These are phyloP conservation scores for Epistrophella euchroma DNA, from an alignment of 2,888 invertebrate species.

Conservation along the genomic window DNA sequence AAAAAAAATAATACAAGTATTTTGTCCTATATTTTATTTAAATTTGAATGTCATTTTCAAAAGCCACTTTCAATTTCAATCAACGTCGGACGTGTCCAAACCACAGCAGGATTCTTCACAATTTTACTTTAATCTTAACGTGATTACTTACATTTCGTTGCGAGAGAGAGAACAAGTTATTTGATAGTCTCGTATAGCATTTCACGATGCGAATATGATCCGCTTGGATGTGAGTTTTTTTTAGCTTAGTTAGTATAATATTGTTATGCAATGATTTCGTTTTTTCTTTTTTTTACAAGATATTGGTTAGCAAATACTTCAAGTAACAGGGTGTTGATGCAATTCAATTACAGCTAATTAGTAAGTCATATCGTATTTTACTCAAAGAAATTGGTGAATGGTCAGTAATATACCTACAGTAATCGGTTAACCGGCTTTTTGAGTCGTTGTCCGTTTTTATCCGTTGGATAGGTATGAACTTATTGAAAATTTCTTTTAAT, in stretches of 20 bases:
- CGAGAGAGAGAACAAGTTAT: constrained; percentile 45
- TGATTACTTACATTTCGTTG: constrained; percentile 6
- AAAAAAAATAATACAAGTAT: neutral
- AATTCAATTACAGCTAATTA: constrained; percentile 45
- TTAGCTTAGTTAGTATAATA: constrained; percentile 9
- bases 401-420: neutral
- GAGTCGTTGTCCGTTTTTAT: neutral
- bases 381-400: constrained; percentile 28
- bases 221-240: constrained; percentile 29
- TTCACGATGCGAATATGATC: constrained; percentile 31
- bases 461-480: neutral
- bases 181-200: constrained; percentile 18
- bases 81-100: constrained; percentile 31
- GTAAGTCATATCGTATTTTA: constrained; percentile 39
- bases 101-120: constrained; percentile 37
- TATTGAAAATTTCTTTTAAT: constrained; percentile 14
- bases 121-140: neutral
- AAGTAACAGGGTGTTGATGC: constrained; percentile 44
- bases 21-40: constrained; percentile 21
- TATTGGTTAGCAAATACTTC: constrained; percentile 41
- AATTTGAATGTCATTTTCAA: constrained; percentile 32
- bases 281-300: constrained; percentile 8
- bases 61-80: constrained; percentile 40
- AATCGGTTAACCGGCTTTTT: constrained; percentile 13
- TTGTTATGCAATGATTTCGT: constrained; percentile 40